Percentiles rank a stretch among this genome's conserved stretches.
phyloP scores from a whole-genome alignment of 2,797 vertebrate genomes.

The Muscicapa striata region DNA sequence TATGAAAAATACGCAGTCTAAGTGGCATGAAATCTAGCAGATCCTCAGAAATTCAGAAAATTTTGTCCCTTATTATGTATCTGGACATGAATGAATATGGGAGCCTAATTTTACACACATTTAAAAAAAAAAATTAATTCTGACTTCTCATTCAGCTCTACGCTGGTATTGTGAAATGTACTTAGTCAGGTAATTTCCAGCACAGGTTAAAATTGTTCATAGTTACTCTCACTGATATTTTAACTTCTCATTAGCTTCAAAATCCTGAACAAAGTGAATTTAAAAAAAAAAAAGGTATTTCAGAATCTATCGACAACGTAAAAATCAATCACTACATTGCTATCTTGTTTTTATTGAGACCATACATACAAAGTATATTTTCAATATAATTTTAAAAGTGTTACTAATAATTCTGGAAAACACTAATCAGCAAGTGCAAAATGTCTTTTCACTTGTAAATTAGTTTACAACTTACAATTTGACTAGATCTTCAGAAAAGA shows the following conservation, averaged over 20 bases:
- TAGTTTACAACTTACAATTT: neutral
- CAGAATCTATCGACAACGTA: neutral
- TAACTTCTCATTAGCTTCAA: neutral
- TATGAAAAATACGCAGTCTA: neutral
- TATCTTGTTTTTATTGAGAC: neutral
- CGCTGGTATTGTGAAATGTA: neutral
- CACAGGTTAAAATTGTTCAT: neutral
- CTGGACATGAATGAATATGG: neutral
- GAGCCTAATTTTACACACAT: neutral
- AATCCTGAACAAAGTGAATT: neutral
- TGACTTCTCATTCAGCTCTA: neutral
- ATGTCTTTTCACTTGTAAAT: constrained; percentile 1
- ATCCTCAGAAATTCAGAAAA: neutral
- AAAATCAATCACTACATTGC: neutral
- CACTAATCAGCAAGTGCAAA: neutral
- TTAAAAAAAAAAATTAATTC: neutral
- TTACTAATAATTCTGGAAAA: constrained; percentile 2
- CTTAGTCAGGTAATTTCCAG: neutral
- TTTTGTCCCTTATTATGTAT: neutral
- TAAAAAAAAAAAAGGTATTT: neutral
- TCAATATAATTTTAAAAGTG: neutral
- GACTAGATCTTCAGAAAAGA: neutral
- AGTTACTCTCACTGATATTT: neutral
- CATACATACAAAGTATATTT: neutral
- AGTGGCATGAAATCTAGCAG: neutral